Evolutionary conservation across 2,888 invertebrate genomes (phyloP).

Genomic region (Drosophila dives): DNA sequence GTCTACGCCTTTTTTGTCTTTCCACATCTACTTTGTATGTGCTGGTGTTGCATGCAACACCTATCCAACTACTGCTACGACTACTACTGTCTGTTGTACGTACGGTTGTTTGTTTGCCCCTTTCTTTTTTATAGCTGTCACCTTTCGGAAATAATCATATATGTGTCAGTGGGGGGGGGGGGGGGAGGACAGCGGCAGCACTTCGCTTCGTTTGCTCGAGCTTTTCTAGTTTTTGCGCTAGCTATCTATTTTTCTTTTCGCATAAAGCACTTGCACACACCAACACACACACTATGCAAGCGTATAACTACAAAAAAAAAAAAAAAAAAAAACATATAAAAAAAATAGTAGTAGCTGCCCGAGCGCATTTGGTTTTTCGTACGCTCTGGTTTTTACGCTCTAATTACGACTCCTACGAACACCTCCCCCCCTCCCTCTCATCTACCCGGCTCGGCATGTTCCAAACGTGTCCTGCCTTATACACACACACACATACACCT

Average conservation of each 20-base stretch:
- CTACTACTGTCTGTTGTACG: not conserved
- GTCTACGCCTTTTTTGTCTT: slow-evolving; percentile 59
- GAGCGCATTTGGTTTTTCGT: slow-evolving; percentile 78
- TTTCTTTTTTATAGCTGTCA: slow-evolving; percentile 76
- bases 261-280: slow-evolving; percentile 69
- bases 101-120: slow-evolving; percentile 51
- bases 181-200: slow-evolving; percentile 58
- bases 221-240: slow-evolving; percentile 74
- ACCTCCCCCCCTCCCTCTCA: not conserved
- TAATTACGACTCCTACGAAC: slow-evolving; percentile 81
- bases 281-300: slow-evolving; percentile 39
- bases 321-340: slow-evolving; percentile 36
- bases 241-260: slow-evolving; percentile 78
- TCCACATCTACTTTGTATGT: slow-evolving; percentile 59
- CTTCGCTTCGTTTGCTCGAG: slow-evolving; percentile 78
- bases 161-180: slow-evolving; percentile 72
- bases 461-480: slow-evolving; percentile 15
- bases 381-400: slow-evolving; percentile 84
- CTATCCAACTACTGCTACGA: not conserved
- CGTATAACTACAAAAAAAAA: slow-evolving; percentile 32
- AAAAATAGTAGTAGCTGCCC: slow-evolving; percentile 75
- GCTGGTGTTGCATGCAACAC: slow-evolving; percentile 5
- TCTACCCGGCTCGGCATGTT: not conserved
- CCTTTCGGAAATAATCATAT: slow-evolving; percentile 81
- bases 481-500: slow-evolving; percentile 9